phyloP scores from a whole-genome alignment of 2,113 vertebrate species.

The Chrysemys picta region DNA sequence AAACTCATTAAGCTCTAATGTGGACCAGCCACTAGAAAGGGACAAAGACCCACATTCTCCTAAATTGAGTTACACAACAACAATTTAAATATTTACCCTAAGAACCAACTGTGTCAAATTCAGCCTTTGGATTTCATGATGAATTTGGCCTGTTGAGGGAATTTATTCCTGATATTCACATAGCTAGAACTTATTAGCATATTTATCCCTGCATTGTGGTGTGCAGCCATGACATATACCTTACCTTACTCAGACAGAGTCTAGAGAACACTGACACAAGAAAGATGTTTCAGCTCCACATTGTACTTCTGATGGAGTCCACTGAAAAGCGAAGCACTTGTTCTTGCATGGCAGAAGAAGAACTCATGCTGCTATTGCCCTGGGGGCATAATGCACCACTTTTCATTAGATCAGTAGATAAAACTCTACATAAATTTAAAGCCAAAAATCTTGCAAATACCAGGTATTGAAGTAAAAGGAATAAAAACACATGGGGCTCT shows the following conservation, averaged over 20 bases:
- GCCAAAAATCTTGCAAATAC: neutral
- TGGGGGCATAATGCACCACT: neutral
- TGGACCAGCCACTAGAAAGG: neutral
- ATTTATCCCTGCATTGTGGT: fast-evolving
- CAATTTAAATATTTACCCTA: neutral
- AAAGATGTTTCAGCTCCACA: neutral
- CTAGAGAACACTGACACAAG: neutral
- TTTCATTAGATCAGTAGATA: neutral
- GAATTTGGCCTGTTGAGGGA: neutral
- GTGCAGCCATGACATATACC: neutral
- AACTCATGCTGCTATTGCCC: neutral
- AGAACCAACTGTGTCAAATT: neutral
- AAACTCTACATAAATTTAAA: neutral
- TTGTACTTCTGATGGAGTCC: neutral
- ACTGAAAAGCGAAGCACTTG: neutral
- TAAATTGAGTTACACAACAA: neutral
- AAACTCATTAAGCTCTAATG: neutral
- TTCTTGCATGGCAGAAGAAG: neutral
- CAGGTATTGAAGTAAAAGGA: neutral
- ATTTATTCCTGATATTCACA: neutral
- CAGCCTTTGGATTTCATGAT: neutral
- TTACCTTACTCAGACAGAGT: neutral
- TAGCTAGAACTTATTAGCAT: neutral
- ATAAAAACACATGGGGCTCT: neutral
- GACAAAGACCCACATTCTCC: neutral